Evolutionary conservation across 64 coral and sea anemone genomes (phyloP), one percentile per base, ranked within the genome.

Genomic region (Montipora foliosa): DNA sequence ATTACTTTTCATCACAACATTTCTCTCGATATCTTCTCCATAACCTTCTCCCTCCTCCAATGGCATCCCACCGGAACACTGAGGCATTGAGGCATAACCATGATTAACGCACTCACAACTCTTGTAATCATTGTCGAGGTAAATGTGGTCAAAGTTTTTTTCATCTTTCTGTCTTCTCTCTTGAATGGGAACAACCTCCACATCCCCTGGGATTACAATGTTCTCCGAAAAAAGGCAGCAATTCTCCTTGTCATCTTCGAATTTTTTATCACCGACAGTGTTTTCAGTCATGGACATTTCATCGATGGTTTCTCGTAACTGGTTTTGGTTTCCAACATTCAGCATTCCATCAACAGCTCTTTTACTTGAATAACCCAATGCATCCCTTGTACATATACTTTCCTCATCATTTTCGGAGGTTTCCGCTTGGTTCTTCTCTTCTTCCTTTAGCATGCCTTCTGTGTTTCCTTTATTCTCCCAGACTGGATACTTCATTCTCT

Each of bases 21-120:
- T 67, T 48, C 46, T 48, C 19, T 79, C 17, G 70, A 22, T 0
- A 73, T 73, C 70, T 73, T 20, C 70, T 73, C 70, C 70, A 73
- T 37, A 22, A 73, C 70, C 21, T 73, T 73, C 70, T 73, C 17
- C 21, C 70, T 25, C 70, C 17, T 73, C 70, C 70, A 73, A 19
- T 73, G 70, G 70, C 70, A 73, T 73, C 70, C 70, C 70, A 73
- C 70, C 70, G 21, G 70, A 73, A 73, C 70, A 73, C 70, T 73
- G 70, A 73, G 70, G 70, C 70, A 55, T 0, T 55, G 52, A 55
- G 3, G 17, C 70, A 73, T 73, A 73, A 20, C 70, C 70, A 73
- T 73, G 0, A 73, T 73, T 73, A 73, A 73, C 70, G 70, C 70
- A 0, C 70, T 73, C 70, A 73, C 70, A 0, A 73, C 70, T 73